Evolutionary conservation across 2,113 vertebrate species (phyloP), one percentile per base, ranked within the genome.

Genomic region (Hydropotes inermis): DNA sequence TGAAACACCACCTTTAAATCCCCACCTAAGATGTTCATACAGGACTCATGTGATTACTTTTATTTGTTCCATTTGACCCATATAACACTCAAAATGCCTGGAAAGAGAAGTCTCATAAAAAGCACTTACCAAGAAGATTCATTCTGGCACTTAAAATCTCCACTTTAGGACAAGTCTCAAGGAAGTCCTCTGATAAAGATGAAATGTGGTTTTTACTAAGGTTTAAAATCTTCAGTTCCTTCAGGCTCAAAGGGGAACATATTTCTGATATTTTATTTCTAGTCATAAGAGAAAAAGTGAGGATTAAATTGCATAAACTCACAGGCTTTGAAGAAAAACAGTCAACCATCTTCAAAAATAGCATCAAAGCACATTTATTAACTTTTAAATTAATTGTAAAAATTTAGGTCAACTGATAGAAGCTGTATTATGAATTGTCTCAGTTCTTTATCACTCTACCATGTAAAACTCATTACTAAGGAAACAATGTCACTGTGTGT

Each of bases 201-300:
- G 98, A 98, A 98, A 99, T 98, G 58, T 33, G 91, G 98, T 99
- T 99, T 98, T 99, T 99, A 98, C 99, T 99, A 95, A 99, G 98
- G 25, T 99, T 99, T 76, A 99, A 98, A 97, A 99, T 98, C 98
- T 99, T 99, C 97, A 99, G 88, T 96, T 99, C 99, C 83, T 99
- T 98, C 92, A 99, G 99, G 96, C 85, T 96, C 23, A 99, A 97
- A 1, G 99, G 98, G 5, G 92, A 96, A 81, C 94, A 96, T n/a
- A 99, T 98, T 87, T 98, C 98, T 7, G 98, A 98, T 82, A 99
- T 99, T 95, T 98, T 98, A 98, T 99, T 99, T 74, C 99, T 99
- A 88, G 54, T 87, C 19, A 91, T 47, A 97, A 50, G 88, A 97
- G 7, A 92, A 57, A 85, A 98, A 97, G 74, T 17, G 82, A 95